Conservation (phyloP, 2,888 invertebrate species). For the Aricia artaxerxes region DNA sequence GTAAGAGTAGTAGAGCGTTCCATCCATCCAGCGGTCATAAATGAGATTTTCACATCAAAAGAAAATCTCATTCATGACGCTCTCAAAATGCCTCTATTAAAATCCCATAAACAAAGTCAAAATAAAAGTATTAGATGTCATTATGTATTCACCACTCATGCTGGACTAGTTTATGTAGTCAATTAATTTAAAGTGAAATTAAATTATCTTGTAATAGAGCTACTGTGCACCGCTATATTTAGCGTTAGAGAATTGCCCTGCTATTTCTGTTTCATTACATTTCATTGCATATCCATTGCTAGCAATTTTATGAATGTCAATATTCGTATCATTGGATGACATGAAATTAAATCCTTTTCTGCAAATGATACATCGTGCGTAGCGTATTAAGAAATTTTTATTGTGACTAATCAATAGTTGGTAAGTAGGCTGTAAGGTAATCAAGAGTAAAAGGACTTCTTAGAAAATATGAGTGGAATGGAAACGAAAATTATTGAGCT, state of each 20-base stretch:
- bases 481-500: not conserved
- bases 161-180: slow-evolving; percentile 1
- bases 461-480: not conserved
- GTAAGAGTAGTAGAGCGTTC: not conserved
- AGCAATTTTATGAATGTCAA: slow-evolving; percentile 10
- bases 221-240: slow-evolving; percentile 18
- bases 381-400: slow-evolving; percentile 3
- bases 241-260: slow-evolving; percentile 18
- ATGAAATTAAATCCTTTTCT: not conserved
- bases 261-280: slow-evolving; percentile 4
- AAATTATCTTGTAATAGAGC: slow-evolving; percentile 6
- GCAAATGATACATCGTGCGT: not conserved
- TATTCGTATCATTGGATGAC: slow-evolving; percentile 5
- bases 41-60: not conserved
- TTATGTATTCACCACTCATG: slow-evolving; percentile 3
- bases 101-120: slow-evolving; percentile 11
- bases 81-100: not conserved
- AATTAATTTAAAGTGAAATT: slow-evolving; percentile 12
- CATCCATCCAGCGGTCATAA: too few species aligned
- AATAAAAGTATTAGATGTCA: not conserved
- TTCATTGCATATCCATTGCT: slow-evolving; percentile 23
- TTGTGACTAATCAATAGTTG: slow-evolving; percentile 15
- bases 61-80: not conserved
- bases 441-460: not conserved
- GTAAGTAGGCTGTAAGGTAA: not conserved